Base-by-base conservation (phyloP, 2,797 vertebrate genomes). In the Pampus argenteus region DNA sequence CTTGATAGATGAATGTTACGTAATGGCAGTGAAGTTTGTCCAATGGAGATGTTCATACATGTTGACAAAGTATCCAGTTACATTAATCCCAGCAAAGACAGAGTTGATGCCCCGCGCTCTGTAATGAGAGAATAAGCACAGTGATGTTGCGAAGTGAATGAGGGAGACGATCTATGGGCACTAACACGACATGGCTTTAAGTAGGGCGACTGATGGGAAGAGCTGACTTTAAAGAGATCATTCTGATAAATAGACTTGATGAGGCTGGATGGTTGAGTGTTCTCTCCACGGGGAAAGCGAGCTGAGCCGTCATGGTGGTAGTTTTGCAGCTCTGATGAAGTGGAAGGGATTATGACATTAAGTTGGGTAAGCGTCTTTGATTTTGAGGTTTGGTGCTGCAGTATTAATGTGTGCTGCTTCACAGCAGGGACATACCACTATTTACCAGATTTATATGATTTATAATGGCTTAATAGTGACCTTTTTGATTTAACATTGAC, bases 241-340 rank as follows among this genome's bases (percentile, higher is more conserved):
- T 74, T 78, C 80, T 42, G 78, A 90, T 92, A 92, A 93, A 91
- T 92, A 88, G 84, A 92, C 85, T 84, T 90, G 86, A 94, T 93
- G 86, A 91, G 89, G 86, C 77, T 89, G 86, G 90, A 91, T 87
- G 81, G 84, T 79, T 84, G 87, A 88, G 86, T 59, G 78, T 80
- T 78, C 86, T 59, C 83, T 84, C 71, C 52, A 67, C 38, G 80
- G 89, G 45, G 71, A 58, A 65, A 86, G 84, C 64, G 79, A 86
- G 84, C 74, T 50, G 82, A 88, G 84, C 74, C 71, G 80, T 90
- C 86, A 82, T 62, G 78, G 84, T 80, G 66, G 82, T 84, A 64
- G 76, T 69, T 83, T 72, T 81, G 78, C 66, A 70, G 82, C 78
- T 78, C 83, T 81, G 80, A 88, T 76, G 88, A 89, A 87, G 82